Evolutionary conservation across 2,888 invertebrate species (phyloP).

Genomic region (Epistrophe eligans): DNA sequence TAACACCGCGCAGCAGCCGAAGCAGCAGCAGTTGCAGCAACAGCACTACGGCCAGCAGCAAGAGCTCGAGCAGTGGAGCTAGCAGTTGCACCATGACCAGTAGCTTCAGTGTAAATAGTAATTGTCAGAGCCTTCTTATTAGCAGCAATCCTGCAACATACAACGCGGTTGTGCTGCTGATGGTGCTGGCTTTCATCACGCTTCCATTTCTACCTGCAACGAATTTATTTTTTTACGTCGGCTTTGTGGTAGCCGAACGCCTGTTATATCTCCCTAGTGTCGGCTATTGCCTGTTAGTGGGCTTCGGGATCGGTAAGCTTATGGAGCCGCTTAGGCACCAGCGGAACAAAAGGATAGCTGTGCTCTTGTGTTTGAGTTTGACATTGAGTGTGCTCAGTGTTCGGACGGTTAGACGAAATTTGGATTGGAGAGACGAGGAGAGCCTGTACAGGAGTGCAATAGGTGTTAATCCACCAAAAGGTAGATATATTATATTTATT

Average conservation of each 20-base stretch:
- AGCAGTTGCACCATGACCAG: constrained; percentile 77
- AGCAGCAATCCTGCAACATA: constrained; percentile 76
- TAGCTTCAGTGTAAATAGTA: constrained; percentile 75
- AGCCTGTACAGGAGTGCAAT: constrained; percentile 95
- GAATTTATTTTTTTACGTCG: constrained; percentile 98
- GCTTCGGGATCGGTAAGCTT: constrained; percentile 87
- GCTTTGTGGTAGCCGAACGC: constrained; percentile 98
- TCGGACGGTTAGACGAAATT: constrained; percentile 92
- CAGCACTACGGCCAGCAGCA: constrained; percentile 84
- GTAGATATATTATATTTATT: constrained; percentile 84
- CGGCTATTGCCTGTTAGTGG: constrained; percentile 95
- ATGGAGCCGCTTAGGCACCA: constrained; percentile 81
- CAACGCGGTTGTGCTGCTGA: constrained; percentile 83
- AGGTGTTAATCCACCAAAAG: constrained; percentile 98
- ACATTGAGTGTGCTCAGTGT: constrained; percentile 89
- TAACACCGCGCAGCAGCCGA: constrained; percentile 80
- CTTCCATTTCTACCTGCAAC: constrained; percentile 98
- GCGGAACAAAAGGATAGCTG: constrained; percentile 79
- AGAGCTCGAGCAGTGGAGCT: constrained; percentile 83
- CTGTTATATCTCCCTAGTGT: constrained; percentile 98
- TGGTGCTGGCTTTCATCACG: constrained; percentile 91
- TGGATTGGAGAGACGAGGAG: constrained; percentile 97
- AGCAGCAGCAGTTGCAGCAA: constrained; percentile 83
- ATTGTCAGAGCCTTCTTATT: constrained; percentile 70
- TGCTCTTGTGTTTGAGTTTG: constrained; percentile 84